Percentiles rank a stretch among this genome's conserved stretches.
phyloP scores from a whole-genome alignment of 2,113 vertebrate genomes.

The Cheilinus undulatus region DNA sequence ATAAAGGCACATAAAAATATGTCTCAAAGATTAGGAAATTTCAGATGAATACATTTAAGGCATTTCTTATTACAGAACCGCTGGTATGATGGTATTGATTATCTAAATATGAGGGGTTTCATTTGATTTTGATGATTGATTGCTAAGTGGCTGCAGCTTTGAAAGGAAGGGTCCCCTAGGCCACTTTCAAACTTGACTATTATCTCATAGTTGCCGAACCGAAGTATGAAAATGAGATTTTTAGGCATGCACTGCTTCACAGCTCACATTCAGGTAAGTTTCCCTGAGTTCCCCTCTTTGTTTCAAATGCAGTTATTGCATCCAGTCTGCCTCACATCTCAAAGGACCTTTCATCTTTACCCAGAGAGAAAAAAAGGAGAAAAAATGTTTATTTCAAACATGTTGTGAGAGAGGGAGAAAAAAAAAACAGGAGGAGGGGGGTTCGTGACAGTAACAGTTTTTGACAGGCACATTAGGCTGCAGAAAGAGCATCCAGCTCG shows the following conservation, averaged over 20 bases:
- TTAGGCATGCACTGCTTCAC: background rate
- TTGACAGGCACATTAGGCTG: constrained; percentile 96
- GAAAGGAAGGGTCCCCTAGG: background rate
- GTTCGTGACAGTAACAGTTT: constrained; percentile 91
- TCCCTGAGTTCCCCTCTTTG: background rate
- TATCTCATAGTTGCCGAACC: background rate
- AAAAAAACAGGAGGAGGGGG: constrained; percentile 73
- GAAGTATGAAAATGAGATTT: background rate
- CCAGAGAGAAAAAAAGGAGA: constrained; percentile 15
- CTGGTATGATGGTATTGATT: no score
- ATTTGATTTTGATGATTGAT: no score
- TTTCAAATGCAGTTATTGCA: background rate
- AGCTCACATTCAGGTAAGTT: background rate
- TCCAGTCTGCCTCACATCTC: constrained; percentile 9
- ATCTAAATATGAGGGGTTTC: no score
- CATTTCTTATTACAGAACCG: no score
- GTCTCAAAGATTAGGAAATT: no score
- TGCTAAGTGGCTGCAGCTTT: no score
- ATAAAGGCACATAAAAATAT: no score
- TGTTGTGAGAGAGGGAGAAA: constrained; percentile 67
- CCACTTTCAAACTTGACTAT: background rate
- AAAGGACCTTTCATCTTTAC: constrained; percentile 51
- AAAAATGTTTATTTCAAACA: constrained; percentile 80
- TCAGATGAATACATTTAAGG: no score
- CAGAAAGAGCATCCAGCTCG: constrained; percentile 94